Conservation (phyloP, 2,113 vertebrate species). For the Prunella himalayana region DNA sequence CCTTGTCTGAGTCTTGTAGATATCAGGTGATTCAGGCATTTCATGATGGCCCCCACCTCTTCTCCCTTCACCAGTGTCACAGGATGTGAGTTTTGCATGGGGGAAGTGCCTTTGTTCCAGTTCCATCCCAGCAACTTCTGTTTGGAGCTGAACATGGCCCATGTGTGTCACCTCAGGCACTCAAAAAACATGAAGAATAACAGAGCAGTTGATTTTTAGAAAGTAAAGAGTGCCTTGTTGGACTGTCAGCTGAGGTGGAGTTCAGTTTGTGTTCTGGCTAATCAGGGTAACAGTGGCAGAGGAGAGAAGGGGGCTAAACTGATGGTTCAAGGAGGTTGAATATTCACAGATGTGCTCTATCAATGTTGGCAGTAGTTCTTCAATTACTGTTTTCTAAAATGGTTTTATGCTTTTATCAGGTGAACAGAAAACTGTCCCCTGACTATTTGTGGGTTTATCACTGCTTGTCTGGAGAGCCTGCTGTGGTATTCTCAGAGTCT, state of each 20-base stretch:
- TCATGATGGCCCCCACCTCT: not conserved
- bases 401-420: not conserved
- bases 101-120: not conserved
- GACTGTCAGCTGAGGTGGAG: not conserved
- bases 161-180: not conserved
- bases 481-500: not conserved
- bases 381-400: not conserved
- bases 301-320: not conserved
- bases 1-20: not conserved
- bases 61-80: not conserved
- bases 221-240: not conserved
- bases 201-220: not conserved
- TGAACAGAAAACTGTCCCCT: not conserved
- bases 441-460: not conserved
- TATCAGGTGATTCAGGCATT: not conserved
- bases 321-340: rapidly evolving
- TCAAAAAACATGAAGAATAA: not conserved
- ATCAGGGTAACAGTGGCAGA: not conserved
- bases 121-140: not conserved
- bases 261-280: not conserved
- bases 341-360: not conserved
- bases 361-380: not conserved
- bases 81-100: not conserved
- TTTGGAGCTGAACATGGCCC: not conserved
- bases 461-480: not conserved